Evolutionary conservation across 2,113 vertebrate species (phyloP).

Genomic region (Ginglymostoma cirratum): DNA sequence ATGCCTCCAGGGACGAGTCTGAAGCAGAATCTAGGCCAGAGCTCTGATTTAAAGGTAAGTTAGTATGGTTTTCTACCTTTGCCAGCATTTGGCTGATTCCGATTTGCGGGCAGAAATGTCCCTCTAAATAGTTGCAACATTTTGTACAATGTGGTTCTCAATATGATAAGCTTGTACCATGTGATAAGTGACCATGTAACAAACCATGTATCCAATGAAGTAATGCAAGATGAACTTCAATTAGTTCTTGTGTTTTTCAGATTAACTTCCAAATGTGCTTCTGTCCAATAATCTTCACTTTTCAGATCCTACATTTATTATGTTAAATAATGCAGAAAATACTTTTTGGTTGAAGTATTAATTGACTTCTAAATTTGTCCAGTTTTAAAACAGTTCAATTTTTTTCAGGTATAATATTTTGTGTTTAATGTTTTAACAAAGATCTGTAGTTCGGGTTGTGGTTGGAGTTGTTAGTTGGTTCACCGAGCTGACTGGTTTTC

Average conservation of each 20-base stretch:
- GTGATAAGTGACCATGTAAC: constrained; percentile 22
- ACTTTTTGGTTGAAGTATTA: neutral
- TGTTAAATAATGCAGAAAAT: neutral
- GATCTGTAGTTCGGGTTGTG: too few relatives aligned
- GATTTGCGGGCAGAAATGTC: too few relatives aligned
- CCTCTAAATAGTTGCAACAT: neutral
- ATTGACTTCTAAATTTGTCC: neutral
- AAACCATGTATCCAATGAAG: constrained; percentile 12
- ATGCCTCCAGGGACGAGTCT: too few relatives aligned
- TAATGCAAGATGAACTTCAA: constrained; percentile 29
- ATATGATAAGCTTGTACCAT: neutral
- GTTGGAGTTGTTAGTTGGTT: too few relatives aligned
- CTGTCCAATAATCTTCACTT: neutral
- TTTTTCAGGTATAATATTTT: neutral
- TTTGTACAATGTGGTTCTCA: neutral
- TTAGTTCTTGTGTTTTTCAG: constrained; percentile 8
- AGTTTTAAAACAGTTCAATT: neutral
- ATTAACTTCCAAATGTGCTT: constrained; percentile 31
- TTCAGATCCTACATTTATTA: neutral
- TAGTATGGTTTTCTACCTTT: too few relatives aligned
- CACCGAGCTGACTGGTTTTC: too few relatives aligned
- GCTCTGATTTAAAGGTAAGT: too few relatives aligned
- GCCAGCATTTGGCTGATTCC: too few relatives aligned
- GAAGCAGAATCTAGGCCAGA: too few relatives aligned
- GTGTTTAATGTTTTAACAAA: neutral